phyloP scores from a whole-genome alignment of 2,888 invertebrate species.

The Eledona agricola region DNA sequence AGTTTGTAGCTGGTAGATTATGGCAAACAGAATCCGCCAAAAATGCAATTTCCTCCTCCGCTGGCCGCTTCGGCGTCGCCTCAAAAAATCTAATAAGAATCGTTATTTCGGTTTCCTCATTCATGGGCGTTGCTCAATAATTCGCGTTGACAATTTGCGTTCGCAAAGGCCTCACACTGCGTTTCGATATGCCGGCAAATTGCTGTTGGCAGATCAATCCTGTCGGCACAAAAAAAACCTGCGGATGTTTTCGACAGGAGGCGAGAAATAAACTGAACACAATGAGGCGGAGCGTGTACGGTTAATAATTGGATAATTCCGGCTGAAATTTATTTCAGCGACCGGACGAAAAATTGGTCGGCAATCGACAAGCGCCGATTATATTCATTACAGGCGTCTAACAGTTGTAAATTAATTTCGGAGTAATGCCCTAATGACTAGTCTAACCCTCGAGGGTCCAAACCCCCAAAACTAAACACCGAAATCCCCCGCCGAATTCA shows the following conservation, averaged over 20 bases:
- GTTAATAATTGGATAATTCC: constrained; percentile 55
- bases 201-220: constrained; percentile 60
- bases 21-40: constrained; percentile 1
- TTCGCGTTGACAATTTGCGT: constrained; percentile 53
- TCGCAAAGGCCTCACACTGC: constrained; percentile 52
- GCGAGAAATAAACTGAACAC: constrained; percentile 52
- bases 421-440: constrained; percentile 61
- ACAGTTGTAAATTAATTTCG: constrained; percentile 61
- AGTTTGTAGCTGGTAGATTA: not conserved
- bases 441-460: constrained; percentile 51
- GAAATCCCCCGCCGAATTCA: constrained; percentile 37
- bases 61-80: not conserved
- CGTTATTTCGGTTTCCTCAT: constrained; percentile 31
- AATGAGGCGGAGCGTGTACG: constrained; percentile 48
- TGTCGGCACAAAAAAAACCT: constrained; percentile 51
- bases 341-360: constrained; percentile 17
- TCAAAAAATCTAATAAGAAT: constrained; percentile 22
- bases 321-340: too few species aligned
- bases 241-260: constrained; percentile 54
- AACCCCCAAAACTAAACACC: constrained; percentile 41
- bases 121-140: constrained; percentile 42
- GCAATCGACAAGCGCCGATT: constrained; percentile 31
- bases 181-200: constrained; percentile 56
- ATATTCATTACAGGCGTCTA: constrained; percentile 54
- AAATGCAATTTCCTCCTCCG: not conserved